Conservation (phyloP, 1,140 invertebrate species). For the Megathymus violae region DNA sequence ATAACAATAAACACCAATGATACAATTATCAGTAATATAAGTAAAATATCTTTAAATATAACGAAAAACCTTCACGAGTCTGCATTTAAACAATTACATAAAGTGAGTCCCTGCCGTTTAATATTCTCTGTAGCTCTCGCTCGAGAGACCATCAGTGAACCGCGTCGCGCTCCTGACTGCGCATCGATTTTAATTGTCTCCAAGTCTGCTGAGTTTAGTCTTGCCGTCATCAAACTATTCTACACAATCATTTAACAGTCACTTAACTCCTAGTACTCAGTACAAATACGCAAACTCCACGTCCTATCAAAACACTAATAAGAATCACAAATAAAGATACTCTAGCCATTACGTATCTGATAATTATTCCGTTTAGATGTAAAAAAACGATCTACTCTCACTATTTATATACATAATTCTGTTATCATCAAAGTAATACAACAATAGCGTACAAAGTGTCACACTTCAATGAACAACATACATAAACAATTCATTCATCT, state of each 20-base stretch:
- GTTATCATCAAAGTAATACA: not conserved
- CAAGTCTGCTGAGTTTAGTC: constrained; percentile 56
- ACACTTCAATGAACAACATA: constrained; percentile 3
- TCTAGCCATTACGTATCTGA: not conserved
- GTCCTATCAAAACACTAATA: not conserved
- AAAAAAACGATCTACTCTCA: not conserved
- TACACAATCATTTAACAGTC: constrained; percentile 21
- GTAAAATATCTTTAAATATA: no score
- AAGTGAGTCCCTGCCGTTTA: constrained; percentile 19
- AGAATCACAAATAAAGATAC: not conserved
- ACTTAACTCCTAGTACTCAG: constrained; percentile 30
- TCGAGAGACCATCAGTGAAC: constrained; percentile 37
- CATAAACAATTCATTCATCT: constrained; percentile 15
- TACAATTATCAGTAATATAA: no score
- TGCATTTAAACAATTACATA: not conserved
- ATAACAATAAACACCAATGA: no score
- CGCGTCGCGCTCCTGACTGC: constrained; percentile 43
- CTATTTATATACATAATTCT: constrained; percentile 16
- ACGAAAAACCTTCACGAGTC: not conserved
- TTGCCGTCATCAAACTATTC: constrained; percentile 44
- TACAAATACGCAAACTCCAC: not conserved
- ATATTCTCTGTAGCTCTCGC: constrained; percentile 10
- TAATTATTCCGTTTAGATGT: constrained; percentile 1
- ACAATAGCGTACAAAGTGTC: not conserved
- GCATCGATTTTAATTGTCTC: constrained; percentile 67